These are phyloP conservation scores for Athalia cordata DNA, from an alignment of 2,888 invertebrate species.

Conservation along the genomic window DNA sequence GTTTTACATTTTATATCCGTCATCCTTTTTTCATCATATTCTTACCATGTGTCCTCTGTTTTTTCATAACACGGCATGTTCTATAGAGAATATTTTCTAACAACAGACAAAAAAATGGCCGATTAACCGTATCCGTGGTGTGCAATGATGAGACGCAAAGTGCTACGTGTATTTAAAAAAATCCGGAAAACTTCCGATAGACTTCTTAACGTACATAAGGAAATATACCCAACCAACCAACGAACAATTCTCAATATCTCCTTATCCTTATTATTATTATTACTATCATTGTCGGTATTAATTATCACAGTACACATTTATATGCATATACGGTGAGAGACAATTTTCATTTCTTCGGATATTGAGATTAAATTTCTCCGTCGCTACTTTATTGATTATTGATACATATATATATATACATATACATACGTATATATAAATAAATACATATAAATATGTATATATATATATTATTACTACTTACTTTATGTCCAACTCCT, in stretches of 20 bases:
- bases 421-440: slow-evolving; percentile 33
- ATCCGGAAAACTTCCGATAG: too few species aligned
- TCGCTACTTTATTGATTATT: neutral
- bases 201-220: too few species aligned
- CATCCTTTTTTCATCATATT: too few species aligned
- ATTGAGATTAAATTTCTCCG: neutral
- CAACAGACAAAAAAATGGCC: too few species aligned
- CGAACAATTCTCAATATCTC: slow-evolving; percentile 20
- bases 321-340: neutral
- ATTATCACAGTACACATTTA: neutral
- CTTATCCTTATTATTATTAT: neutral
- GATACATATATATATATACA: neutral
- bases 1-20: too few species aligned
- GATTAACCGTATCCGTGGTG: too few species aligned
- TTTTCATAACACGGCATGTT: too few species aligned
- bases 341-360: neutral
- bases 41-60: too few species aligned
- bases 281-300: neutral
- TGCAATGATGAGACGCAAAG: too few species aligned
- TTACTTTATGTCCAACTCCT: neutral
- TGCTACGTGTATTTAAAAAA: too few species aligned
- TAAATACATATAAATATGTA: slow-evolving; percentile 31
- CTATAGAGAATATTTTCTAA: too few species aligned
- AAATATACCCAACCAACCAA: too few species aligned
- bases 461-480: neutral